These are phyloP conservation scores for Pogonognathellus flavescens DNA, from an alignment of 1,140 invertebrate species.

Conservation along the genomic window DNA sequence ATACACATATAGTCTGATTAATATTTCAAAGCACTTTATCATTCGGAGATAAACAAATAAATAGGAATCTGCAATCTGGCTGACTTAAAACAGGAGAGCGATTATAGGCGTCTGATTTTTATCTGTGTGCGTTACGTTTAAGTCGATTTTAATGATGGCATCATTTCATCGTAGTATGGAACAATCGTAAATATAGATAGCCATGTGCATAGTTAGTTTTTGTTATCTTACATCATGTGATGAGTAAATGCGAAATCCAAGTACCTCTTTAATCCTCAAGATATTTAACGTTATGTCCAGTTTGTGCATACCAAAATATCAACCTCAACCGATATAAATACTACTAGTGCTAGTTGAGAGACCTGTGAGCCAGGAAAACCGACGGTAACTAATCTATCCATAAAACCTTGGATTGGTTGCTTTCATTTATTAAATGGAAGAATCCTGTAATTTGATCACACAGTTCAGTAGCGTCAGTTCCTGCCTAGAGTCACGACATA, in stretches of 20 bases:
- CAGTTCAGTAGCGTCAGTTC: not conserved
- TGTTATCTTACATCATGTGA: not conserved
- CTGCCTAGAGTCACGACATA: not conserved
- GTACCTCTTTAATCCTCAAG: not conserved
- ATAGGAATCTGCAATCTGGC: not conserved
- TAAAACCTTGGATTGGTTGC: not conserved
- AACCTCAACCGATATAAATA: too few species aligned
- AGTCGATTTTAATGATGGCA: not conserved
- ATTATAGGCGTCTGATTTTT: not conserved
- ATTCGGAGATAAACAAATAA: too few species aligned
- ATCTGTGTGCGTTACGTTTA: not conserved
- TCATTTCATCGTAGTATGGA: not conserved
- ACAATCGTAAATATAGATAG: not conserved
- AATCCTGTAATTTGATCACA: constrained; percentile 30
- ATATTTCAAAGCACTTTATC: too few species aligned
- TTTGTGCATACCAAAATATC: not conserved
- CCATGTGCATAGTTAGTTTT: not conserved
- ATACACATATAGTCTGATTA: too few species aligned
- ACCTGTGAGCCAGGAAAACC: not conserved
- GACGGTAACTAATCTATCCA: too few species aligned
- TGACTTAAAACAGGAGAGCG: not conserved
- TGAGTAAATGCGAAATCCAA: constrained; percentile 12
- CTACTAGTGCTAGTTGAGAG: not conserved
- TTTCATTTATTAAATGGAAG: constrained; percentile 31
- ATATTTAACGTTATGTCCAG: not conserved